Conservation (phyloP, 2,888 invertebrate species). For the Esperia sulphurella region DNA sequence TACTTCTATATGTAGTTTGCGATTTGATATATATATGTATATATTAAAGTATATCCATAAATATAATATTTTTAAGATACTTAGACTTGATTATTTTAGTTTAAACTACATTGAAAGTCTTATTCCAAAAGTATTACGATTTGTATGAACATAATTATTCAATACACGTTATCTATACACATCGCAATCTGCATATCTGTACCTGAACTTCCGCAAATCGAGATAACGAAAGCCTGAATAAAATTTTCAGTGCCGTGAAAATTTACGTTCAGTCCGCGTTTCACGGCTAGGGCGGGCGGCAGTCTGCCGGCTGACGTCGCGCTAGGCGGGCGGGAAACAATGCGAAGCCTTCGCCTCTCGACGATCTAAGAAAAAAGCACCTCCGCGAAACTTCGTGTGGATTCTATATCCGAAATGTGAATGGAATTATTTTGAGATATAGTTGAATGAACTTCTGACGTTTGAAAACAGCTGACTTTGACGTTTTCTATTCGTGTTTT, state of each 20-base stretch:
- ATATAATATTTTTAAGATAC: too few species aligned
- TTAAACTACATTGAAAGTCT: too few species aligned
- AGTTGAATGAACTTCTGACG: conserved; percentile 23
- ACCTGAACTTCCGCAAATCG: conserved; percentile 17
- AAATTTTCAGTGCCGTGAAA: conserved; percentile 44
- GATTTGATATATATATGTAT: too few species aligned
- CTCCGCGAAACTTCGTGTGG: conserved; percentile 21
- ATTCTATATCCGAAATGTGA: conserved; percentile 16
- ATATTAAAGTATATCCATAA: too few species aligned
- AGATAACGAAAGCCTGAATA: conserved; percentile 41
- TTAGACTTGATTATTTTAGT: too few species aligned
- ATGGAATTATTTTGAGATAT: conserved; percentile 8
- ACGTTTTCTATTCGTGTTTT: conserved; percentile 20
- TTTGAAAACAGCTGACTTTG: conserved; percentile 33
- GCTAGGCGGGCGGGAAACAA: conserved; percentile 44
- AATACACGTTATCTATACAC: too few species aligned
- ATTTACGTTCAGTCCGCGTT: conserved; percentile 35
- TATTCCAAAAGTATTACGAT: too few species aligned
- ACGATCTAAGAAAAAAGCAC: conserved; percentile 7
- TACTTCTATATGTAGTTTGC: too few species aligned
- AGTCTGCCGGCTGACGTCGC: conserved; percentile 45
- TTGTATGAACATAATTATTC: too few species aligned
- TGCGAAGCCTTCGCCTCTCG: conserved; percentile 18
- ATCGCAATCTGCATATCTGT: neutral
- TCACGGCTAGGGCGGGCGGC: conserved; percentile 50